phyloP scores from a whole-genome alignment of 2,113 vertebrate genomes.

The Sitta europaea region DNA sequence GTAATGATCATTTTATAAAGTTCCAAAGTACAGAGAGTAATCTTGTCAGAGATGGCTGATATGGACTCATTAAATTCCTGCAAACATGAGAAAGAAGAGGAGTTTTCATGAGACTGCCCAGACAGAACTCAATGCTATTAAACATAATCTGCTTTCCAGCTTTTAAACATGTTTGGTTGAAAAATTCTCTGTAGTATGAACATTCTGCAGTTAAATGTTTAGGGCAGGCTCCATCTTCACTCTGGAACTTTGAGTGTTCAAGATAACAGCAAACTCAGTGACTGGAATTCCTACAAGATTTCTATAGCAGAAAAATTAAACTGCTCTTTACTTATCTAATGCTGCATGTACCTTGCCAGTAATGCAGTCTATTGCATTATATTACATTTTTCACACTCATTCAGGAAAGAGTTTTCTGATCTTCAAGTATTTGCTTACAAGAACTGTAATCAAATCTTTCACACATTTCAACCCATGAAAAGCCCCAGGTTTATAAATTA shows the following conservation, averaged over 20 bases:
- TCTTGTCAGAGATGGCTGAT: conserved; percentile 72
- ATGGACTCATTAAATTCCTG: conserved; percentile 83
- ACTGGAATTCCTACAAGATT: neutral
- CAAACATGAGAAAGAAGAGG: neutral
- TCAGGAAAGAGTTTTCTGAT: neutral
- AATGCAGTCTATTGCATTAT: neutral
- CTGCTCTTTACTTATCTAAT: neutral
- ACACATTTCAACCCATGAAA: neutral
- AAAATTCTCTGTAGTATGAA: neutral
- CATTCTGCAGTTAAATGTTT: neutral
- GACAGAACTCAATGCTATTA: neutral
- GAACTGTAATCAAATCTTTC: neutral
- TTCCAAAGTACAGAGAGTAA: conserved; percentile 86
- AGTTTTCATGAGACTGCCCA: neutral
- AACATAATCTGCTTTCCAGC: neutral
- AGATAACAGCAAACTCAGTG: neutral
- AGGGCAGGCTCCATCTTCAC: neutral
- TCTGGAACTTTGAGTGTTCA: neutral
- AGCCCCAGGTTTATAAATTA: neutral
- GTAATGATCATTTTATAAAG: conserved; percentile 85
- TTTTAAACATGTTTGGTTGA: neutral
- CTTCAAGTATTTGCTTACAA: neutral
- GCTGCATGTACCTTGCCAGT: neutral
- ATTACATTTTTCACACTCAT: neutral
- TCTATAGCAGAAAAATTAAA: neutral